Evolutionary conservation across 2,113 vertebrate genomes (phyloP).

Genomic region (Mustela nigripes): DNA sequence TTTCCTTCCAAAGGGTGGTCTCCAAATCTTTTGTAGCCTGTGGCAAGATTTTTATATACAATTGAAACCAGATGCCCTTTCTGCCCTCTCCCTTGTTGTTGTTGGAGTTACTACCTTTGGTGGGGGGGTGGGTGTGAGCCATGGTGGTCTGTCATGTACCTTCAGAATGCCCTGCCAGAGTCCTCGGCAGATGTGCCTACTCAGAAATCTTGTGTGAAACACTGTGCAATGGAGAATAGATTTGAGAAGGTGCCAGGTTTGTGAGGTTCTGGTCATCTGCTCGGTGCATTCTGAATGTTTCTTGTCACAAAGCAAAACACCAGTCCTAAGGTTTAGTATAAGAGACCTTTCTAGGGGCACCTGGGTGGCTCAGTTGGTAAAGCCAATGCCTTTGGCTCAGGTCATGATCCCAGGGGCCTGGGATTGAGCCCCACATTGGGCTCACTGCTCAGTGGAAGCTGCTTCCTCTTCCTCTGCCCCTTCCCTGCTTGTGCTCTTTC

Average conservation of each 20-base stretch:
- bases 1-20: constrained; percentile 92
- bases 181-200: constrained; percentile 89
- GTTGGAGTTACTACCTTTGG: constrained; percentile 93
- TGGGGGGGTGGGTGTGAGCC: constrained; percentile 89
- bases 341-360: not conserved
- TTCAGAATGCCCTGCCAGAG: constrained; percentile 90
- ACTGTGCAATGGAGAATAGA: constrained; percentile 46
- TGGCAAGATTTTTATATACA: constrained; percentile 90
- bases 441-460: not conserved
- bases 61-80: constrained; percentile 96
- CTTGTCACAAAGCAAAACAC: constrained; percentile 27
- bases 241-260: not conserved
- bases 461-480: not conserved
- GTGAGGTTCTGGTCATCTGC: not conserved
- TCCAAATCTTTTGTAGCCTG: constrained; percentile 89
- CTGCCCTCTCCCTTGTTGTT: constrained; percentile 88
- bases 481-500: not conserved
- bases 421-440: not conserved
- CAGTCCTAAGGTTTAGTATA: not conserved
- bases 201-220: constrained; percentile 73
- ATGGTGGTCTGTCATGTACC: constrained; percentile 94
- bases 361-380: not conserved
- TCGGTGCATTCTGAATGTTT: not conserved
- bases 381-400: not conserved
- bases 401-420: not conserved